Evolutionary conservation across 2,888 invertebrate species (phyloP).

Genomic region (Dryobotodes eremita): DNA sequence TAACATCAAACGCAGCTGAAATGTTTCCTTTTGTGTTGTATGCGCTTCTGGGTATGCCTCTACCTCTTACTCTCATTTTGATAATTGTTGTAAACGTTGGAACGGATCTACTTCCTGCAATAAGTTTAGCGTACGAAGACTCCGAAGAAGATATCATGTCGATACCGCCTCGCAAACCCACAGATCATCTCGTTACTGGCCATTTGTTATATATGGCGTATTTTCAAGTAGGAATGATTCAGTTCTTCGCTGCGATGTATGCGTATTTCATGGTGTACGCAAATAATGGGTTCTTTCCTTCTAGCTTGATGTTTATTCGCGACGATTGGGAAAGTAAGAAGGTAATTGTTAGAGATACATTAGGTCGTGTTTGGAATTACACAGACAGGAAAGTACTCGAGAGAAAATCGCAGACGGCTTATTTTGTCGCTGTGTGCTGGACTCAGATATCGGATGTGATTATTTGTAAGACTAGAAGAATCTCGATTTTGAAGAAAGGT

Average conservation of each 20-base stretch:
- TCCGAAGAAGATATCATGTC: conserved; percentile 95
- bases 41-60: conserved; percentile 93
- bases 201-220: conserved; percentile 95
- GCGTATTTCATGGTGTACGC: conserved; percentile 95
- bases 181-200: conserved; percentile 90
- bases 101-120: conserved; percentile 95
- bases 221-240: conserved; percentile 96
- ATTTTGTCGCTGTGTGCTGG: conserved; percentile 94
- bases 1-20: conserved; percentile 96
- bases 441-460: conserved; percentile 95
- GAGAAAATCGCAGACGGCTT: conserved; percentile 94
- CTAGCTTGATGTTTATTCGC: conserved; percentile 92
- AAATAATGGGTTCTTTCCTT: conserved; percentile 94
- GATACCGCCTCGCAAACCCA: conserved; percentile 89
- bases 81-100: conserved; percentile 95
- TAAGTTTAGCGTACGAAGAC: conserved; percentile 94
- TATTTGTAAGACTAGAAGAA: conserved; percentile 94
- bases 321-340: conserved; percentile 93
- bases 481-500: conserved; percentile 94
- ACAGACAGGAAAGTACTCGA: conserved; percentile 93
- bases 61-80: conserved; percentile 91
- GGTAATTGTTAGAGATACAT: conserved; percentile 92
- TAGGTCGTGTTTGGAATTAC: conserved; percentile 94
- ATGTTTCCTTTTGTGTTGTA: conserved; percentile 95
- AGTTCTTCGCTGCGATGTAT: conserved; percentile 95